Conservation (phyloP, 2,113 vertebrate genomes). For the Lynx canadensis region DNA sequence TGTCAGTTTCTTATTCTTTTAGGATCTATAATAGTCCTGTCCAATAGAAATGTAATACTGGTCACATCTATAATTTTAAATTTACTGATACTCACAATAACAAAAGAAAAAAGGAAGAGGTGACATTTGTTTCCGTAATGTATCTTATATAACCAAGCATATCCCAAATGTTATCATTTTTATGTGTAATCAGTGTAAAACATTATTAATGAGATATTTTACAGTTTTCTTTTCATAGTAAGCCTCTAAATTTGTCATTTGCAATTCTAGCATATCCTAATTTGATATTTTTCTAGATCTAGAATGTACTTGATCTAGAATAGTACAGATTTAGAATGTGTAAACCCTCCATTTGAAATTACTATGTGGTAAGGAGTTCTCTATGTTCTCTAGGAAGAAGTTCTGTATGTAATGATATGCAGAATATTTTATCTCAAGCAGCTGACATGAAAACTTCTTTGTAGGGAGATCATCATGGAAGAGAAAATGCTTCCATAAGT, state of each 20-base stretch:
- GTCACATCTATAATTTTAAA: background rate
- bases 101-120: slow-evolving; percentile 1
- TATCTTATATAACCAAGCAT: background rate
- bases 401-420: background rate
- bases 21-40: background rate
- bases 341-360: slow-evolving; percentile 32
- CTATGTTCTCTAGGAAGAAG: background rate
- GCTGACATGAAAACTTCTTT: background rate
- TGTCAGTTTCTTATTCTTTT: slow-evolving; percentile 15
- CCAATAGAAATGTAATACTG: background rate
- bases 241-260: background rate
- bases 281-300: slow-evolving; percentile 23
- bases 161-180: background rate
- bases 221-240: background rate
- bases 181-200: background rate
- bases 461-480: background rate
- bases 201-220: background rate
- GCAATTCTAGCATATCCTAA: background rate
- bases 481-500: background rate
- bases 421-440: slow-evolving; percentile 19
- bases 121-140: slow-evolving; percentile 21
- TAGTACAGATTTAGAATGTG: background rate
- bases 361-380: background rate
- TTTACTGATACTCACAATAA: background rate
- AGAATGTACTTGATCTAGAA: background rate